These are phyloP conservation scores for Orestias chungarensis DNA, from an alignment of 2,797 vertebrate species.

Conservation along the genomic window DNA sequence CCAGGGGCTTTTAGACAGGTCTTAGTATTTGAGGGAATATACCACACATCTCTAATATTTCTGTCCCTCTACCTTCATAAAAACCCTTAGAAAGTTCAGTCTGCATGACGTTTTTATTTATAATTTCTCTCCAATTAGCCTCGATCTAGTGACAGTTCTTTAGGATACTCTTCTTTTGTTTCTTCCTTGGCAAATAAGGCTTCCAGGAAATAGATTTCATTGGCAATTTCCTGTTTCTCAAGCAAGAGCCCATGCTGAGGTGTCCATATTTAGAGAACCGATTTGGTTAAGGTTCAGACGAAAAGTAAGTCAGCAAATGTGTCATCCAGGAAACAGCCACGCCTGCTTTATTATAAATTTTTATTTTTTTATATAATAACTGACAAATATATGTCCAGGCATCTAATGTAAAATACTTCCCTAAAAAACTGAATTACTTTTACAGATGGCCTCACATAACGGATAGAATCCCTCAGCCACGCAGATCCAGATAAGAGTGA, in stretches of 20 bases:
- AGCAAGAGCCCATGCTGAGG: slow-evolving; percentile 11
- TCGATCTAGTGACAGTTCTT: slow-evolving; percentile 2
- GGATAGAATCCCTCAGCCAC: slow-evolving; percentile 41
- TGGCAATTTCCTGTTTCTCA: slow-evolving; percentile 55
- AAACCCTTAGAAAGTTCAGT: background rate
- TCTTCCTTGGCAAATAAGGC: slow-evolving; percentile 54
- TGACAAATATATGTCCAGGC: slow-evolving; percentile 18
- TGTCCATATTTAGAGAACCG: slow-evolving; percentile 6
- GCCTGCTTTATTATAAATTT: slow-evolving; percentile 32
- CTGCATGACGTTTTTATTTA: background rate
- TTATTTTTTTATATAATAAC: background rate
- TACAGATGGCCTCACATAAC: slow-evolving; percentile 48
- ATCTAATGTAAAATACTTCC: slow-evolving; percentile 53
- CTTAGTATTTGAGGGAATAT: background rate
- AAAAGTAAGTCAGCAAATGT: slow-evolving; percentile 20
- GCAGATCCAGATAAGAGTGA: slow-evolving; percentile 45
- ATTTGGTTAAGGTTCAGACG: slow-evolving; percentile 12
- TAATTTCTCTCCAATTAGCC: slow-evolving; percentile 1
- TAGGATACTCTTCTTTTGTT: slow-evolving; percentile 18
- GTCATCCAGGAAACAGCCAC: slow-evolving; percentile 12
- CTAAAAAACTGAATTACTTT: slow-evolving; percentile 50
- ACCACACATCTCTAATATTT: background rate
- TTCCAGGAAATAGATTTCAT: slow-evolving; percentile 60
- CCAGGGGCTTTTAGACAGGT: background rate
- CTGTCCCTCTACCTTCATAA: background rate